A percentile compares a stretch with the other conserved stretches of the same genome.
Conservation (phyloP, 2,797 vertebrate species). For the Fringilla coelebs region DNA sequence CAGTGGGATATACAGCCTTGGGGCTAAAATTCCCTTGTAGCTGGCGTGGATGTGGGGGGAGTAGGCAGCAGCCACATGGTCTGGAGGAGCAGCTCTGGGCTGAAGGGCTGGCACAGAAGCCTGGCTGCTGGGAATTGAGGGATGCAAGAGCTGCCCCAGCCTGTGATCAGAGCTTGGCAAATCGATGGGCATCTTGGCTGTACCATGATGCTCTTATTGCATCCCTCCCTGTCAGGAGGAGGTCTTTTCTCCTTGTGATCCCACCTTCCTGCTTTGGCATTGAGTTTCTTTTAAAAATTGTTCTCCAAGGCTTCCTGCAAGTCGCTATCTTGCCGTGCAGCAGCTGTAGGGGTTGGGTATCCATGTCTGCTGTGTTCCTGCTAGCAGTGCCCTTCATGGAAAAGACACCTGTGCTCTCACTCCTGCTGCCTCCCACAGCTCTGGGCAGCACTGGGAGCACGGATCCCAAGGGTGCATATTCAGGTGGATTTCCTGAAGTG, state of each 20-base stretch:
- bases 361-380: background rate
- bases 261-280: background rate
- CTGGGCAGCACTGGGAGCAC: background rate
- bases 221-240: background rate
- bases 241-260: background rate
- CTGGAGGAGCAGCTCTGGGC: background rate
- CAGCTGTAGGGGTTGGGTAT: background rate
- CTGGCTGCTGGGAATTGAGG: background rate
- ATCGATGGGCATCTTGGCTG: accelerated
- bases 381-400: background rate
- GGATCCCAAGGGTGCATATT: accelerated
- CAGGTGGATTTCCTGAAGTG: background rate
- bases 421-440: background rate
- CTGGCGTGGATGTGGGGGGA: accelerated
- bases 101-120: background rate
- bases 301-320: background rate
- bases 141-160: background rate
- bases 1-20: background rate
- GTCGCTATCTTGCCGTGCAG: accelerated
- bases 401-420: too few species aligned
- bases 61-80: background rate
- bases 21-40: background rate
- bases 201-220: accelerated
- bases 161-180: background rate
- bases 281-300: background rate